Evolutionary conservation across 2,888 invertebrate species (phyloP), one percentile per base, ranked within the genome.

Genomic region (Leptura quadrifasciata): DNA sequence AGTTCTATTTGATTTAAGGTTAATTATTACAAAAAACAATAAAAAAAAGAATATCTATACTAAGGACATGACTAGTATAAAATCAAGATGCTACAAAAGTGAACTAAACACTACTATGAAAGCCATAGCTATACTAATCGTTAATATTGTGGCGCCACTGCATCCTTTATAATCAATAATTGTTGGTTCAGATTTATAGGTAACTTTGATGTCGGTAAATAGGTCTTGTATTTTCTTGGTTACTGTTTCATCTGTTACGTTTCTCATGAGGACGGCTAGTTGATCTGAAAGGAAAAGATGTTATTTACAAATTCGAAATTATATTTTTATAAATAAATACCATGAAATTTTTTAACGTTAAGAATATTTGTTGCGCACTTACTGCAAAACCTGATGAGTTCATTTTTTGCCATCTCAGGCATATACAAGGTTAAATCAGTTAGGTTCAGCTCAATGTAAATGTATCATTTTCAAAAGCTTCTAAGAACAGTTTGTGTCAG

Each of bases 271-370:
- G 0, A 60, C 52, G 31, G 52, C 60, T 17, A 71, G 24, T 52
- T 71, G 27, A 52, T 71, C 71, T 71, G 61, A 15, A 71, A 71
- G 47, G 17, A 58, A n/a, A 10, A 39, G 15, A 39, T 35, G 8
- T 47, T 47, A 35, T 47, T 47, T 47, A 47, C 47, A 47, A 55
- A 65, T 5, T 35, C 1, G 39, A 65, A 15, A 39, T 18, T 20
- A 15, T 39, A 9, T 31, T 31, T 6, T 31, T 4, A 31, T 31
- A 31, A 31, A 31, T 8, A 31, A 31, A 6, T 31, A 6, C 6
- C 3, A 31, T 31, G 27, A 8, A 24, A 24, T 24, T 24, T 24
- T 3, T n/a, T n/a, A n/a, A n/a, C n/a, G n/a, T 5, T 3, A 24
- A 24, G 5, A 24, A 24, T 24, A 24, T n/a, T n/a, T 24, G 24